phyloP scores from a whole-genome alignment of 2,797 vertebrate genomes.

The Rhinoraja longicauda region DNA sequence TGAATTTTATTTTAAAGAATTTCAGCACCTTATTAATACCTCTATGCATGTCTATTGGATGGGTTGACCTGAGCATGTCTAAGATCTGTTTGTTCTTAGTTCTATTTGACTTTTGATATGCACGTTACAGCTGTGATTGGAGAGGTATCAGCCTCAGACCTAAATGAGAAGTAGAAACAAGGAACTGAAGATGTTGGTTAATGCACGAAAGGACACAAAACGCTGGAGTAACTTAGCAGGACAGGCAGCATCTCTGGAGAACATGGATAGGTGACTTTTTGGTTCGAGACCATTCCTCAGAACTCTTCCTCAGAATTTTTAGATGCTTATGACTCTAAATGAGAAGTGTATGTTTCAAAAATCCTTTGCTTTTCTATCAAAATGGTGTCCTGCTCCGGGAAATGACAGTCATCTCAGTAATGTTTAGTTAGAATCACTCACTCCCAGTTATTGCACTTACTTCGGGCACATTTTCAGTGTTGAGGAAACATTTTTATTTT shows the following conservation, averaged over 20 bases:
- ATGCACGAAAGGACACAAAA: too few species aligned
- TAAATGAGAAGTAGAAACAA: neutral
- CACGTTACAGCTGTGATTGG: neutral
- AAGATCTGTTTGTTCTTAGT: neutral
- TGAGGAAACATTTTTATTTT: neutral
- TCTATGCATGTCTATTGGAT: too few species aligned
- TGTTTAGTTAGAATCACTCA: conserved; percentile 12
- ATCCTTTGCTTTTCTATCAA: neutral
- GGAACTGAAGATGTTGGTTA: too few species aligned
- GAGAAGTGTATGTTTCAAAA: conserved; percentile 8
- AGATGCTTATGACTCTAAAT: neutral
- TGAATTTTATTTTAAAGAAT: neutral
- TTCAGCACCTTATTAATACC: neutral
- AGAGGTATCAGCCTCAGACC: neutral
- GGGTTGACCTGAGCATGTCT: neutral
- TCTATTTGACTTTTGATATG: neutral
- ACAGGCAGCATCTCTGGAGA: too few species aligned
- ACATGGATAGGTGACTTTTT: too few species aligned
- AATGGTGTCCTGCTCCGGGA: neutral
- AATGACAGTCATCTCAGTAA: conserved; percentile 14
- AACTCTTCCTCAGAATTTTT: too few species aligned
- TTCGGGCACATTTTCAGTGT: neutral
- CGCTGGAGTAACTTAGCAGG: too few species aligned
- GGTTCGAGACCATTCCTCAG: too few species aligned
- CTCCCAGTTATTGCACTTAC: neutral